Base-by-base conservation (phyloP, 2,113 vertebrate genomes). In the Pedionomus torquatus region DNA sequence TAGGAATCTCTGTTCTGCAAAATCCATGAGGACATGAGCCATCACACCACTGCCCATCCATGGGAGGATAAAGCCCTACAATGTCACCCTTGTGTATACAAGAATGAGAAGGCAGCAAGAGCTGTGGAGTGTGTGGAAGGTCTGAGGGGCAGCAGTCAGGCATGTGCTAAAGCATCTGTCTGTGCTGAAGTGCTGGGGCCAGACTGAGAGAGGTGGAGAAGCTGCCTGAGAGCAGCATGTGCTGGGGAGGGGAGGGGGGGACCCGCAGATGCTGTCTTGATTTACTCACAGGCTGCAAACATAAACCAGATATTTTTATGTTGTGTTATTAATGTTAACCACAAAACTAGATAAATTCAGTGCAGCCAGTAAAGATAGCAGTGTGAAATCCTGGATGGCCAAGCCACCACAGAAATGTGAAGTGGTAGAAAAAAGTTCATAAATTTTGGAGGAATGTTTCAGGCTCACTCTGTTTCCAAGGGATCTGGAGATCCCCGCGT, bases 351-450 rank as follows among this genome's bases (percentile, higher is more conserved):
- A 68, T 84, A 52, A 21, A 65, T 49, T 94, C 55, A 37, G 60
- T 15, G 6, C 43, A 84, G 92, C 46, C 86, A 25, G 49, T 84
- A 92, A 97, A 95, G 89, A 91, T 26, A 90, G 57, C 69, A 79
- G 69, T 33, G 74, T 87, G 87, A 95, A 95, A 94, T 63, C 52
- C 74, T 70, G 61, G 57, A 58, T 17, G 55, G 70, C 77, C 77
- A 63, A 82, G 63, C 55, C 65, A 43, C 70, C 84, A 74, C 66
- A 72, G 39, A 76, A 84, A 96, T 46, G 76, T 44, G 74, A 77
- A 90, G 63, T 26, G 82, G 58, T 57, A 93, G 78, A n/a, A 52
- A 95, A 91, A 96, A 90, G 58, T 90, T 86, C 93, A 89, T 95
- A 91, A 68, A 86, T 91, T 91, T 49, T n/a, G 77, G 77, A 89